Evolutionary conservation across 2,113 vertebrate species (phyloP).

Genomic region (Macquaria ambigua): DNA sequence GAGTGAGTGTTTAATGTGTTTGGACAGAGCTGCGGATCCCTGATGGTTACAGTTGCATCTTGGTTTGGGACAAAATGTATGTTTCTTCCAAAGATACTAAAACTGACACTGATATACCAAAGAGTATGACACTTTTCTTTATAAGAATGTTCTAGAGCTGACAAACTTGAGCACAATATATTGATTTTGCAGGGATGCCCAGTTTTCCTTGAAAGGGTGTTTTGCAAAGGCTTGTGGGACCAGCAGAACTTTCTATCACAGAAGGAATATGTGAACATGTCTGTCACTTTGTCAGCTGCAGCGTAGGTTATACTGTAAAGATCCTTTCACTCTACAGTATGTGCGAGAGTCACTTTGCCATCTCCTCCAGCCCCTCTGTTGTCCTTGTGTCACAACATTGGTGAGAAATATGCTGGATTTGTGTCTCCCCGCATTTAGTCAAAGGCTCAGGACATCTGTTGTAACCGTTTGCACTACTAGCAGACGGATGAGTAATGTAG

Average conservation of each 20-base stretch:
- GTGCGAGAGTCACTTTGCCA: constrained; percentile 34
- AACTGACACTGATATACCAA: not conserved
- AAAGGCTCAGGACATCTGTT: constrained; percentile 26
- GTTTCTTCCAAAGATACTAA: constrained; percentile 7
- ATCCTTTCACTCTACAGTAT: constrained; percentile 43
- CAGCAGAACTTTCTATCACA: not conserved
- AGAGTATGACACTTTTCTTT: not conserved
- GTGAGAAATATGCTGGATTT: constrained; percentile 38
- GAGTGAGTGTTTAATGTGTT: constrained; percentile 51
- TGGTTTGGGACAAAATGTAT: not conserved
- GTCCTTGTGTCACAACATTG: constrained; percentile 26
- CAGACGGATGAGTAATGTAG: constrained; percentile 33
- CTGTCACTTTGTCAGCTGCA: constrained; percentile 36
- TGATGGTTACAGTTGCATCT: constrained; percentile 19
- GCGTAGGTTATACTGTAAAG: constrained; percentile 37
- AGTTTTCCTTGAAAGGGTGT: not conserved
- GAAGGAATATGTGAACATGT: constrained; percentile 20
- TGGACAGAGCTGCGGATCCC: constrained; percentile 32
- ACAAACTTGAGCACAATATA: not conserved
- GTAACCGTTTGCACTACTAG: constrained; percentile 18
- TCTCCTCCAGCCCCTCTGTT: not conserved
- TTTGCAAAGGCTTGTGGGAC: constrained; percentile 5
- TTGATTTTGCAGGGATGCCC: not conserved
- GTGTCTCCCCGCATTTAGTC: not conserved
- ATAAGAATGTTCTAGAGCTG: constrained; percentile 1